Percentiles rank a stretch among this genome's conserved stretches.
These are phyloP conservation scores for Callyntrura guangdongensis DNA, from an alignment of 2,888 invertebrate genomes.

Conservation along the genomic window DNA sequence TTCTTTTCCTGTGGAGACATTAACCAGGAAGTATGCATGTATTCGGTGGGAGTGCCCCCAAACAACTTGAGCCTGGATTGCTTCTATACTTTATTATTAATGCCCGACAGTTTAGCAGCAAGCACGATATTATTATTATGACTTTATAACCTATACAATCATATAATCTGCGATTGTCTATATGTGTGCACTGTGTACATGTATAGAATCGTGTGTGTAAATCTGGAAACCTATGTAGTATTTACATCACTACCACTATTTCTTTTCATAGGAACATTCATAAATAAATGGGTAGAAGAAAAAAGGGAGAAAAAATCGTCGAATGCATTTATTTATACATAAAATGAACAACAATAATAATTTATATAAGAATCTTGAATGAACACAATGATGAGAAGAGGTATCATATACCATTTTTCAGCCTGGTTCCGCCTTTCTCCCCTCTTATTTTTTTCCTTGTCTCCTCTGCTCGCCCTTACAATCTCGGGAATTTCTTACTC, in stretches of 20 bases:
- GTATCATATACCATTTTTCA: conserved; percentile 57
- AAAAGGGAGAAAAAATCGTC: conserved; percentile 21
- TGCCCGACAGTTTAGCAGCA: conserved; percentile 19
- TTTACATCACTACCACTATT: conserved; percentile 21
- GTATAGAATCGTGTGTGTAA: neutral
- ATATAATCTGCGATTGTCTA: neutral
- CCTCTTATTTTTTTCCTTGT: conserved; percentile 13
- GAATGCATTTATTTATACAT: conserved; percentile 48
- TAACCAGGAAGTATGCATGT: conserved; percentile 50
- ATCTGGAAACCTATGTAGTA: conserved; percentile 33
- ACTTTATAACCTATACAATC: conserved; percentile 36
- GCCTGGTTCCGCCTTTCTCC: conserved; percentile 42
- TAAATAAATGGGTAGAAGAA: conserved; percentile 43
- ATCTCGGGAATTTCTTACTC: conserved; percentile 24
- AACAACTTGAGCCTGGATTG: conserved; percentile 40
- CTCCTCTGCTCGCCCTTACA: neutral
- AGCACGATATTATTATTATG: conserved; percentile 54
- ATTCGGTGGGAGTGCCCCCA: conserved; percentile 53
- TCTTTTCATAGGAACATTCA: conserved; percentile 40
- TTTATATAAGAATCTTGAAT: conserved; percentile 27
- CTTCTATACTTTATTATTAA: conserved; percentile 53
- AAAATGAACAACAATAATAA: conserved; percentile 25
- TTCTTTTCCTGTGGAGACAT: conserved; percentile 58
- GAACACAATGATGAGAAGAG: conserved; percentile 26
- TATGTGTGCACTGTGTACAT: neutral